phyloP scores from a whole-genome alignment of 2,113 vertebrate genomes.

The Anseranas semipalmata region DNA sequence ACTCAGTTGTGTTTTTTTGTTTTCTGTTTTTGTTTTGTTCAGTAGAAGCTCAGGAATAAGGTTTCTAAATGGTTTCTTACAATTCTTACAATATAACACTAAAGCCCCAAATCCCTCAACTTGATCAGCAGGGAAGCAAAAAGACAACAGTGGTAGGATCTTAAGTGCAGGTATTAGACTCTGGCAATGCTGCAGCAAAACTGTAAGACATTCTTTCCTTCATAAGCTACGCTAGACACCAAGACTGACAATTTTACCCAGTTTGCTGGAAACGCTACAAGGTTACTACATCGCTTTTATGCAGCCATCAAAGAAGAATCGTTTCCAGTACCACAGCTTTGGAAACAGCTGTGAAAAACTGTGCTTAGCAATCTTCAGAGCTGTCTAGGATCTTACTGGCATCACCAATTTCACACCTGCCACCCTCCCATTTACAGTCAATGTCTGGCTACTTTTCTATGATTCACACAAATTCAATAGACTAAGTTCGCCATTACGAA shows the following conservation, averaged over 20 bases:
- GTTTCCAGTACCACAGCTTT: neutral
- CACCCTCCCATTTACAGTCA: neutral
- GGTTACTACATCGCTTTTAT: neutral
- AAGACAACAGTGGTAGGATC: neutral
- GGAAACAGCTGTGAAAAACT: neutral
- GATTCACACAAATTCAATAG: neutral
- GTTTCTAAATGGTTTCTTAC: neutral
- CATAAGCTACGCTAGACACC: neutral
- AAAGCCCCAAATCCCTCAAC: neutral
- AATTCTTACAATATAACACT: fast-evolving
- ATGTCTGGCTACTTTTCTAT: neutral
- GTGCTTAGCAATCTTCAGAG: neutral
- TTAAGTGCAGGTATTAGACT: neutral
- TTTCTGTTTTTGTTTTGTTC: neutral
- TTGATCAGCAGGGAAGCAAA: neutral
- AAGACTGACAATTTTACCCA: neutral
- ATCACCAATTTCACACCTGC: neutral
- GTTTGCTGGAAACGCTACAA: neutral
- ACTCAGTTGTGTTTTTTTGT: neutral
- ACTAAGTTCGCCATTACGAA: neutral
- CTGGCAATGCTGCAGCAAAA: neutral
- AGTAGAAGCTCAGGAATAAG: neutral
- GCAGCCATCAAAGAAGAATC: neutral
- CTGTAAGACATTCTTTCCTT: neutral
- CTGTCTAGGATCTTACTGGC: neutral